phyloP scores from a whole-genome alignment of 2,113 vertebrate species.

The Apistogramma diplotaenia region DNA sequence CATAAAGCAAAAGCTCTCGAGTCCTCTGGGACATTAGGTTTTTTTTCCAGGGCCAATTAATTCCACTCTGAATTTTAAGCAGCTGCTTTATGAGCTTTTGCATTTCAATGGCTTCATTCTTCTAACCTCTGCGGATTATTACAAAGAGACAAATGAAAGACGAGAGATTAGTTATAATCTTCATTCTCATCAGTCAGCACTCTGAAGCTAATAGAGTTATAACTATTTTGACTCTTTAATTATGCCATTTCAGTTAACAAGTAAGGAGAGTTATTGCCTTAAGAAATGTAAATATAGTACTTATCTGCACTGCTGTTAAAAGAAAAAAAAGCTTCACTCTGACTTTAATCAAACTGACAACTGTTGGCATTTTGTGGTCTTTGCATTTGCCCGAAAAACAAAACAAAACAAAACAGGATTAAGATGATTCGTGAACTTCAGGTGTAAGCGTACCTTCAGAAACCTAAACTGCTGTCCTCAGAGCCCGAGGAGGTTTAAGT shows the following conservation, averaged over 20 bases:
- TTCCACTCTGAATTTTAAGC: conserved; percentile 13
- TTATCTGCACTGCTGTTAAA: neutral
- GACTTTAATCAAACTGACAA: neutral
- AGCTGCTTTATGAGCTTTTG: neutral
- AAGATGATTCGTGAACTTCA: no score
- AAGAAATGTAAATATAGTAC: neutral
- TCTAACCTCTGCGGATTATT: neutral
- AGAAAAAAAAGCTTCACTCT: neutral
- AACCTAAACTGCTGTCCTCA: no score
- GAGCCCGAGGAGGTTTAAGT: no score
- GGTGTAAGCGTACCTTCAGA: no score
- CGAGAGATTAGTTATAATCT: neutral
- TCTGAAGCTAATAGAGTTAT: neutral
- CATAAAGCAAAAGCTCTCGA: neutral
- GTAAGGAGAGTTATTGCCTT: neutral
- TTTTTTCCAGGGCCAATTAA: conserved; percentile 5
- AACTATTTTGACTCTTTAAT: neutral
- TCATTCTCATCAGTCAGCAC: neutral
- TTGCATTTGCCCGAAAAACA: neutral
- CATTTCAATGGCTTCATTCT: neutral
- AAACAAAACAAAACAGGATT: neutral
- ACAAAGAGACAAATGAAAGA: neutral
- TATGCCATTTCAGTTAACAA: neutral
- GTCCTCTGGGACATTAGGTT: neutral
- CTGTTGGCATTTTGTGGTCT: neutral